Evolutionary conservation across 2,113 vertebrate species (phyloP), one percentile per base, ranked within the genome.

Genomic region (Tenebrosternarchus preto): DNA sequence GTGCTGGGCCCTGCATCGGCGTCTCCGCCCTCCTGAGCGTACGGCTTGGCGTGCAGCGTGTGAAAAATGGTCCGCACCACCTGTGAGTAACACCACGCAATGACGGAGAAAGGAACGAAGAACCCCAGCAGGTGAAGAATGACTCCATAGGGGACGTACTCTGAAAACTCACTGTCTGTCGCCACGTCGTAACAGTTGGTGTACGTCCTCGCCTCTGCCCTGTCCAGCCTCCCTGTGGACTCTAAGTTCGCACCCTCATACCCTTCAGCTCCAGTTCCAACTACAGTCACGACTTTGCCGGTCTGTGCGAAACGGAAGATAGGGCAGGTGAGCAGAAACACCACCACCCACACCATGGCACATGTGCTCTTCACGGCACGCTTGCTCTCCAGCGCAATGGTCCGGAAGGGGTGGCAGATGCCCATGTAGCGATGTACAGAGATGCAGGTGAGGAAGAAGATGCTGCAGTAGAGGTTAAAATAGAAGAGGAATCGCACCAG

Each of bases 391-490:
- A 93, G 80, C 9, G 91, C 91, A 87, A 94, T 93, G 78, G 90
- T 93, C 82, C 88, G 89, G 88, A 93, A 93, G 0, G 93, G 93
- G 73, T 93, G 93, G 81, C 93, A 94, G 90, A 94, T 93, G 11
- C 93, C 92, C 29, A 93, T 22, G 5, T 95, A 96, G 25, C 90
- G 87, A 90, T 96, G 95, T 86, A 94, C 66, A 0, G 93, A 96
- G 87, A 96, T 96, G 83, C 94, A 96, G 79, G 94, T 94, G 50
- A 97, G 94, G 88, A 97, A 96, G 80, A 96, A 90, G 84, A 95
- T 95, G 88, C 94, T 96, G 90, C 94, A 92, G 78, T 94, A 95
- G 25, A 95, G 86, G 74, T 95, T 95, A 88, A 97, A 95, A 67
- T 95, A 93, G 90, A 96, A 97, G 15, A 94, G 12, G 0, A 97